These are phyloP conservation scores for Laticauda laticaudata DNA, from an alignment of 2,113 vertebrate species.

Conservation along the genomic window DNA sequence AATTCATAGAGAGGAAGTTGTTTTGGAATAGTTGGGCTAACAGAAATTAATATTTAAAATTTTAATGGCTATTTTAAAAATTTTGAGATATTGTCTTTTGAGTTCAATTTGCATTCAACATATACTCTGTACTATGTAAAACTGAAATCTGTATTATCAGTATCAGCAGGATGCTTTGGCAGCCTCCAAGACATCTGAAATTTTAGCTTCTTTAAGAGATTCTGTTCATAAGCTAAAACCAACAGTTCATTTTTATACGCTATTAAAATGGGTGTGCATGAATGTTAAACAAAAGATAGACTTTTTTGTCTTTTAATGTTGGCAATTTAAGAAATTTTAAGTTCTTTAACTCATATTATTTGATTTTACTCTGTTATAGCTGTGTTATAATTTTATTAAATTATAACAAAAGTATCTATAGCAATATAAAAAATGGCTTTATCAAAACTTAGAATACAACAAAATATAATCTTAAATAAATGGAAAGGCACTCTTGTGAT, in stretches of 20 bases:
- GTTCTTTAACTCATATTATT: neutral
- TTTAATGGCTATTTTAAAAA: neutral
- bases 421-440: neutral
- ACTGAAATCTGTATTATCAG: neutral
- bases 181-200: neutral
- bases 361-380: neutral
- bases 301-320: neutral
- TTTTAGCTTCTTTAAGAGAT: neutral
- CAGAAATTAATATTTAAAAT: neutral
- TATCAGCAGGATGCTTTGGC: neutral
- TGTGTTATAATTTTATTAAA: neutral
- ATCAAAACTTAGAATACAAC: neutral
- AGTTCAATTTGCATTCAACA: neutral
- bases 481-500: no score
- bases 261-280: neutral
- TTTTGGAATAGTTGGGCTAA: neutral
- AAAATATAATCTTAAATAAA: neutral
- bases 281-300: neutral
- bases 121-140: neutral
- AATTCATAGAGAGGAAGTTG: neutral
- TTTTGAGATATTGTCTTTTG: neutral
- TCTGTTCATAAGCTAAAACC: neutral
- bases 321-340: neutral
- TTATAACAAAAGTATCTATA: neutral
- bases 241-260: neutral